These are phyloP conservation scores for Epirrita christyi DNA, from an alignment of 2,888 invertebrate species.

Conservation along the genomic window DNA sequence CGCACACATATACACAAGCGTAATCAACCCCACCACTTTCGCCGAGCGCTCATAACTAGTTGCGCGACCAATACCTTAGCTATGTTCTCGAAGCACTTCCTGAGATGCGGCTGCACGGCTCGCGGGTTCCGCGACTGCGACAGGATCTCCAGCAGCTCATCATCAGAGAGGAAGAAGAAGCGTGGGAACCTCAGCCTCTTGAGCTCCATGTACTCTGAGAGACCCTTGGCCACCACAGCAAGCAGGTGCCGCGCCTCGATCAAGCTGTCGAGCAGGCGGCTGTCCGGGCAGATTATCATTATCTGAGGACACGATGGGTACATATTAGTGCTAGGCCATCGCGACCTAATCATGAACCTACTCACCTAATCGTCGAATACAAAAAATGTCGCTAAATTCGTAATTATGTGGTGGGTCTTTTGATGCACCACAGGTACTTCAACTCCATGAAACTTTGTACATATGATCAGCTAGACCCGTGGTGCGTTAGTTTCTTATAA, in stretches of 20 bases:
- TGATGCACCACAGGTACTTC: too few species aligned
- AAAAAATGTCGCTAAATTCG: too few species aligned
- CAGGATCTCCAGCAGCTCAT: conserved; percentile 92
- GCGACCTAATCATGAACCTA: too few species aligned
- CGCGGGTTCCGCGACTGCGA: conserved; percentile 91
- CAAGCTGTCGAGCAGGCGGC: conserved; percentile 87
- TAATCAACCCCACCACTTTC: too few species aligned
- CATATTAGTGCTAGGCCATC: too few species aligned
- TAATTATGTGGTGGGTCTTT: too few species aligned
- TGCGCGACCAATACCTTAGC: conserved; percentile 80
- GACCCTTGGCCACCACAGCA: conserved; percentile 90
- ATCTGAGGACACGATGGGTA: conserved; percentile 69
- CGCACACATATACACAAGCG: too few species aligned
- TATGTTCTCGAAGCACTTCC: conserved; percentile 93
- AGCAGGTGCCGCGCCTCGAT: conserved; percentile 88
- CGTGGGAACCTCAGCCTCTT: conserved; percentile 90
- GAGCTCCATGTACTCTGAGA: conserved; percentile 91
- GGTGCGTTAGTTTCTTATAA: too few species aligned
- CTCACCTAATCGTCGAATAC: too few species aligned
- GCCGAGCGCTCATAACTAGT: too few species aligned
- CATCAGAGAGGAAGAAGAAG: conserved; percentile 93
- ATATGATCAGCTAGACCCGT: too few species aligned
- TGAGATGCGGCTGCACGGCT: conserved; percentile 92
- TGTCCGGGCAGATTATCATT: conserved; percentile 87
- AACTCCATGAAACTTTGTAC: too few species aligned